Evolutionary conservation across 2,113 vertebrate genomes (phyloP).

Genomic region (Stictonetta naevosa): DNA sequence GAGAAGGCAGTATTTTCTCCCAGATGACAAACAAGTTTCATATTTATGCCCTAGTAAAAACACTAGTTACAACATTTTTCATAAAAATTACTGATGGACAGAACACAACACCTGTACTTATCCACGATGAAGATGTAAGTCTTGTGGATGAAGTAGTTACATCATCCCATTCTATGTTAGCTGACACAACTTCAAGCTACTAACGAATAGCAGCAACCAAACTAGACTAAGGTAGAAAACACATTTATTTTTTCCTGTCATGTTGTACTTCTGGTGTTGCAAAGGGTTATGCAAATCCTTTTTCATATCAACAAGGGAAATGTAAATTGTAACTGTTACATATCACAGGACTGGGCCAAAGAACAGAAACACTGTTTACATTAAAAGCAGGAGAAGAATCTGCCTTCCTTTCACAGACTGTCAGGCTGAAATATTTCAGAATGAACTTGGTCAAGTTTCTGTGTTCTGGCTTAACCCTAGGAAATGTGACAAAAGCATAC

Average conservation of each 20-base stretch:
- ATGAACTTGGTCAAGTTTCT: background rate
- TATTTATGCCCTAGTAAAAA: background rate
- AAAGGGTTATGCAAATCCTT: background rate
- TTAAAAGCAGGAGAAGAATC: background rate
- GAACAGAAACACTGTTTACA: background rate
- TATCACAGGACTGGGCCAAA: background rate
- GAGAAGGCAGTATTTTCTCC: conserved; percentile 15
- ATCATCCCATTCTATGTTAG: background rate
- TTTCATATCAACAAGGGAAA: background rate
- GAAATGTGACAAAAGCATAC: background rate
- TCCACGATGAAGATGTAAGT: background rate
- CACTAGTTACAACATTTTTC: background rate
- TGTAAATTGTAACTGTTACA: background rate
- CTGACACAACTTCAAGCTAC: background rate
- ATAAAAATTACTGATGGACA: background rate
- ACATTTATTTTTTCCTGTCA: background rate
- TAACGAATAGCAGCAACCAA: background rate
- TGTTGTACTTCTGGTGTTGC: background rate
- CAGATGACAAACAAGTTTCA: background rate
- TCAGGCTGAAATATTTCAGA: background rate
- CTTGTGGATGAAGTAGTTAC: background rate
- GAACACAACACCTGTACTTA: background rate
- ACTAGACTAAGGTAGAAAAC: background rate
- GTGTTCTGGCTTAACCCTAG: background rate
- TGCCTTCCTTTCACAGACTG: background rate